Conservation (phyloP, 2,888 invertebrate species). For the Eupithecia abbreviata region DNA sequence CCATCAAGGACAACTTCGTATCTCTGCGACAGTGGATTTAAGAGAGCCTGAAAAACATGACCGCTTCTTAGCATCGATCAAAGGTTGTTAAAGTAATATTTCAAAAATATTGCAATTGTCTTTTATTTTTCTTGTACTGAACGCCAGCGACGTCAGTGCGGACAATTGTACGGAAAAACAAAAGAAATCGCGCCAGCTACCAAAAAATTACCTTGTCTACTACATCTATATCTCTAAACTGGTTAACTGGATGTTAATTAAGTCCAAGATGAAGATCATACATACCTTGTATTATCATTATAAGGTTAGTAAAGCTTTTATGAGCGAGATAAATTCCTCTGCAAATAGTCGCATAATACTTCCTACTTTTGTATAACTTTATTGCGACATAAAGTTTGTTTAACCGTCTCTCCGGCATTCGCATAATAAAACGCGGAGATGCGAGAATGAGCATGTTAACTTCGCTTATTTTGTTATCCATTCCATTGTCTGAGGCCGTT, state of each 20-base stretch:
- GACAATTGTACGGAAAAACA: too few species aligned
- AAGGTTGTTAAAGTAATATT: too few species aligned
- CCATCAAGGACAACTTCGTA: too few species aligned
- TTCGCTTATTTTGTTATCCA: not conserved
- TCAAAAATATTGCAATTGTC: too few species aligned
- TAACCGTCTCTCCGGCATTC: not conserved
- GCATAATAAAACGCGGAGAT: slow-evolving; percentile 7
- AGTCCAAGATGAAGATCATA: not conserved
- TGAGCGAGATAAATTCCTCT: slow-evolving; percentile 1
- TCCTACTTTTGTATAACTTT: slow-evolving; percentile 8
- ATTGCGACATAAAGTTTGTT: slow-evolving; percentile 20
- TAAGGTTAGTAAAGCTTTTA: not conserved
- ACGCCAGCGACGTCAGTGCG: too few species aligned
- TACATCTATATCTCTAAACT: not conserved
- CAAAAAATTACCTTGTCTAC: too few species aligned
- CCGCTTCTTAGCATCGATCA: too few species aligned
- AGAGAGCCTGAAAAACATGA: too few species aligned
- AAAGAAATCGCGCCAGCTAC: too few species aligned
- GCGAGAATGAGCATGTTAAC: not conserved
- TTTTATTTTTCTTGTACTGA: too few species aligned
- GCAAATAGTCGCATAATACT: slow-evolving; percentile 3
- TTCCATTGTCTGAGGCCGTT: not conserved
- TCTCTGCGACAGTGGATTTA: not conserved
- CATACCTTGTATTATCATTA: not conserved
- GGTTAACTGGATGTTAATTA: not conserved